Evolutionary conservation across 1,140 invertebrate genomes (phyloP), one percentile per base, ranked within the genome.

Genomic region (Atta texana): DNA sequence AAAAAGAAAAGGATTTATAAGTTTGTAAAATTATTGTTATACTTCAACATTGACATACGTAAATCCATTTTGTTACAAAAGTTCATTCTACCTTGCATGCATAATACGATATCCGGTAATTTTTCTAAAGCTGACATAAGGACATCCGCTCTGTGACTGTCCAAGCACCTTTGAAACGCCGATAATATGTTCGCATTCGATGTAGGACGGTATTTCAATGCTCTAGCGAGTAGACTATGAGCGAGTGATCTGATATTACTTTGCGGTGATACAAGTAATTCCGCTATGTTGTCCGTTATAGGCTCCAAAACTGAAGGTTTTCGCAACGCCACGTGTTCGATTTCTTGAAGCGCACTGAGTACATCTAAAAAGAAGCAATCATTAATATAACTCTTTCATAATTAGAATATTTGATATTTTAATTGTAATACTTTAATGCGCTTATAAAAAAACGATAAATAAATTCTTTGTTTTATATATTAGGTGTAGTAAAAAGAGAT

Each of bases 61-160:
- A n/a, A 64, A 59, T 87, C 39, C 63, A 84, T 77, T 78, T 76
- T 21, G 10, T 78, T 39, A 8, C 4, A 18, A 3, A 28, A 10
- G 1, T 59, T 18, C 55, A 1, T 86, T 74, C 90, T 95, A 97
- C 96, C 96, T 96, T 98, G 98, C 95, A 97, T 96, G 69, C 98
- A 97, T 34, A 98, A 95, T 72, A 97, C 95, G 74, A 98, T 97
- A 90, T 99, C 98, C 0, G 98, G 97, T 53, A 99, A 95, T 93
- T 97, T 97, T 80, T 98, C 98, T 16, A 99, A 95, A 61, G 98
- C 97, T 8, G 97, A 97, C 84, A 96, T 96, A 2, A 98, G 96
- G 53, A 99, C 96, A 88, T 98, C 98, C 0, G 97, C 97, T 90
- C 98, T 97, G 24, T 96, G 95, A 88, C 97, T 97, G 68, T 98